A percentile compares a stretch with the other conserved stretches of the same genome.
Conservation (phyloP, 2,113 vertebrate species). For the Capricornis sumatraensis region DNA sequence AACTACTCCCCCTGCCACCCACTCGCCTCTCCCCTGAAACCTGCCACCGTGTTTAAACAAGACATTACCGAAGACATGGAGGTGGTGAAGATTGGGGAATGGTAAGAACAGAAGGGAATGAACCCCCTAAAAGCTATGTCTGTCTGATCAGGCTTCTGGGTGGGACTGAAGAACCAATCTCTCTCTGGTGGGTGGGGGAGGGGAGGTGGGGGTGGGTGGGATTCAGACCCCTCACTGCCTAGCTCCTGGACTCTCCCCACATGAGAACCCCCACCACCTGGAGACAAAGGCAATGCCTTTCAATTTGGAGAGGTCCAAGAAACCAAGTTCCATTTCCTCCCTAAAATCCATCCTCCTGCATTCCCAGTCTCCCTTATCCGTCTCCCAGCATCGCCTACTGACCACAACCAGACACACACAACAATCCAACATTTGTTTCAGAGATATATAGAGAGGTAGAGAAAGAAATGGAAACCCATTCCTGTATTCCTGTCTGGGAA, state of each 20-base stretch:
- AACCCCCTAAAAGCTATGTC: neutral
- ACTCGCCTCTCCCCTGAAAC: neutral
- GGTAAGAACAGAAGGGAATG: neutral
- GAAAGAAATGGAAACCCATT: neutral
- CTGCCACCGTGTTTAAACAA: neutral
- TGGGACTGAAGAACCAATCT: neutral
- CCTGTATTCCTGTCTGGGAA: neutral
- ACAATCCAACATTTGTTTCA: no score
- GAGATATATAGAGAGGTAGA: neutral
- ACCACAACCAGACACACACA: neutral
- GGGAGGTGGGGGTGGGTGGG: rapidly evolving
- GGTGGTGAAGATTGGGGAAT: neutral
- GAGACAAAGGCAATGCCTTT: neutral
- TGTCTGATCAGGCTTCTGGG: neutral
- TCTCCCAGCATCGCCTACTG: neutral
- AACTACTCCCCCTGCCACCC: no score
- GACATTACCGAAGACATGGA: neutral
- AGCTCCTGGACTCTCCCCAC: neutral
- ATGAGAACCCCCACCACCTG: neutral
- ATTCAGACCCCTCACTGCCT: neutral
- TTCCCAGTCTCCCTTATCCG: neutral
- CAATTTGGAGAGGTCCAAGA: neutral
- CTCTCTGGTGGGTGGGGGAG: neutral
- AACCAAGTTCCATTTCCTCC: neutral
- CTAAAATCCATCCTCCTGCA: neutral